phyloP scores from a whole-genome alignment of 2,113 vertebrate species.

The Alethe castanea region DNA sequence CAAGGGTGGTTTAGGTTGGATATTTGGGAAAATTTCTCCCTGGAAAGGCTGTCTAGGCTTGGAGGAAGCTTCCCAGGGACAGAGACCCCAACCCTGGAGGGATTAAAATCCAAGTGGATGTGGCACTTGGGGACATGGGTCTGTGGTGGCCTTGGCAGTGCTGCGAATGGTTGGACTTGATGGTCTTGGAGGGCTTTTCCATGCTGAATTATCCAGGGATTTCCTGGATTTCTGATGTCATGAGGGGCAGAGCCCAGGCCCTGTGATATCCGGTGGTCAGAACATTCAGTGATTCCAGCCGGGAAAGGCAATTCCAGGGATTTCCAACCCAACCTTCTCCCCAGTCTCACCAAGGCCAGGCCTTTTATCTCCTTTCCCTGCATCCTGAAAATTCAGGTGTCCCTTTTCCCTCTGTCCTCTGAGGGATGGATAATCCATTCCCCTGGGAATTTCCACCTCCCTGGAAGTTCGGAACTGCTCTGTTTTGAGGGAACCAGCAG shows the following conservation, averaged over 20 bases:
- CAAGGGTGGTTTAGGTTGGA: not conserved
- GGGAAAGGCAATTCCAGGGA: not conserved
- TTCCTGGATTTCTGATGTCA: not conserved
- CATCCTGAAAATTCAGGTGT: not conserved
- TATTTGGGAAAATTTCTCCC: not conserved
- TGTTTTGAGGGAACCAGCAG: not conserved
- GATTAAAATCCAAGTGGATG: not conserved
- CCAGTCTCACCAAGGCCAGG: too few species aligned
- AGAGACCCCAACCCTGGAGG: not conserved
- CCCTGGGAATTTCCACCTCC: not conserved
- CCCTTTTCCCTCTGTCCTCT: not conserved
- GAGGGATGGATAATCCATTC: not conserved
- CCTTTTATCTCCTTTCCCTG: not conserved
- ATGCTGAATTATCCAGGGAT: not conserved
- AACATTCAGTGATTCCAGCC: fast-evolving
- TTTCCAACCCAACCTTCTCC: fast-evolving
- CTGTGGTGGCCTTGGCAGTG: not conserved
- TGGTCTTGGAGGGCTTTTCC: not conserved
- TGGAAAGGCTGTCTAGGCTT: not conserved
- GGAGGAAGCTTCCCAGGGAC: not conserved
- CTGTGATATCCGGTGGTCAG: fast-evolving
- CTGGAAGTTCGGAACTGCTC: not conserved
- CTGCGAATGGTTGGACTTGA: not conserved
- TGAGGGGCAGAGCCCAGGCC: fast-evolving
- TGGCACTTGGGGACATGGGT: not conserved